Percentiles rank a stretch among this genome's conserved stretches.
phyloP scores from a whole-genome alignment of 1,140 invertebrate genomes.

The Psix sp. region DNA sequence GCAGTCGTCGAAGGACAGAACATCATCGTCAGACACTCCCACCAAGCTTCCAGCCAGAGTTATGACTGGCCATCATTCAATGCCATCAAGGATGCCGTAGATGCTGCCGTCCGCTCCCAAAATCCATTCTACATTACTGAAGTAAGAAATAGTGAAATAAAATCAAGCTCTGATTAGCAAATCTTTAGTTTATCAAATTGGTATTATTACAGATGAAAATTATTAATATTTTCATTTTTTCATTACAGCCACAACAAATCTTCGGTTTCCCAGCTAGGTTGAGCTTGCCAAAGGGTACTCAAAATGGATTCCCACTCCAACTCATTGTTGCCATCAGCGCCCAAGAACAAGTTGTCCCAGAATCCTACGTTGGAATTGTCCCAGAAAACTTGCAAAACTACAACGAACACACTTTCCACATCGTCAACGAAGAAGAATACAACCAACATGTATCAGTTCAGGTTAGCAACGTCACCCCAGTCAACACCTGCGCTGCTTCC shows the following conservation, averaged over 20 bases:
- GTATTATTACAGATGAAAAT: neutral
- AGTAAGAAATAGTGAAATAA: too few species aligned
- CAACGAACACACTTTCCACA: constrained; percentile 63
- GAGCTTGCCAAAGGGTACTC: constrained; percentile 78
- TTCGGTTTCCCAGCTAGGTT: constrained; percentile 80
- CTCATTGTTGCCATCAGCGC: constrained; percentile 80
- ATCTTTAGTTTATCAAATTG: neutral
- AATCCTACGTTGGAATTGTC: constrained; percentile 64
- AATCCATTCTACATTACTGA: constrained; percentile 75
- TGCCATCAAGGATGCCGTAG: constrained; percentile 77
- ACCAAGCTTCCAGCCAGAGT: constrained; percentile 80
- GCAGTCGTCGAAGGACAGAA: constrained; percentile 82
- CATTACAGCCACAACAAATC: constrained; percentile 72
- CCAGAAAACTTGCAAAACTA: constrained; percentile 64
- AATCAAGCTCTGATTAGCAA: too few species aligned
- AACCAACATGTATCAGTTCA: constrained; percentile 51
- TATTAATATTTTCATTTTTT: constrained; percentile 3
- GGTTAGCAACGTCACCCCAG: constrained; percentile 8
- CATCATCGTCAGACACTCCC: constrained; percentile 81
- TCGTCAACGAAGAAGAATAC: constrained; percentile 70
- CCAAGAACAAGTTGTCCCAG: constrained; percentile 64
- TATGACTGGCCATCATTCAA: constrained; percentile 82
- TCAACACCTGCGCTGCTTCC: constrained; percentile 54
- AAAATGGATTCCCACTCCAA: constrained; percentile 80
- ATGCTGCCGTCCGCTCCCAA: constrained; percentile 74